These are phyloP conservation scores for Mechanitis mazaeus DNA, from an alignment of 2,888 invertebrate species.

Conservation along the genomic window DNA sequence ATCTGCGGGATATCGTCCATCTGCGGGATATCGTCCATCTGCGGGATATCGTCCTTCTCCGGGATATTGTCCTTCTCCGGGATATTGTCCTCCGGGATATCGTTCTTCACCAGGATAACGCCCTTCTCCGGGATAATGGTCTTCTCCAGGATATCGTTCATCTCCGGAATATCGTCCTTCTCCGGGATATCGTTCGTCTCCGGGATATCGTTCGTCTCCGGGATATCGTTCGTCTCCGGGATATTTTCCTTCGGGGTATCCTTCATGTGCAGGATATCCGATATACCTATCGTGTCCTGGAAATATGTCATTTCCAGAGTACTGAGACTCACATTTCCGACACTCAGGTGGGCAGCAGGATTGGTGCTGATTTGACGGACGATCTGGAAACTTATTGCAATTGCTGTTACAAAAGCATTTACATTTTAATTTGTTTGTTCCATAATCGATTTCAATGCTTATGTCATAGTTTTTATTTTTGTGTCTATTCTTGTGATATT, in stretches of 20 bases:
- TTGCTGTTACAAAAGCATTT: slow-evolving; percentile 26
- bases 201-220: neutral
- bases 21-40: neutral
- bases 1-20: neutral
- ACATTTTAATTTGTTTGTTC: slow-evolving; percentile 15
- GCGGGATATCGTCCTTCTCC: neutral
- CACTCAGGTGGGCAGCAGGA: neutral
- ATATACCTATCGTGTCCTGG: neutral
- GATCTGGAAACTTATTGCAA: neutral
- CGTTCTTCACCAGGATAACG: neutral
- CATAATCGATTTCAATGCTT: slow-evolving; percentile 15
- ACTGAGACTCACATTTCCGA: neutral
- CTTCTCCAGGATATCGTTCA: neutral
- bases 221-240: neutral
- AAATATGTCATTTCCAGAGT: neutral
- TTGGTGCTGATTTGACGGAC: neutral
- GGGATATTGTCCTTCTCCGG: neutral
- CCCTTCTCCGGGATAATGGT: neutral
- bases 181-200: neutral
- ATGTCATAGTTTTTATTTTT: slow-evolving; percentile 7
- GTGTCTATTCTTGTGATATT: neutral
- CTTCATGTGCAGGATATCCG: neutral
- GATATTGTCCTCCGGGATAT: neutral
- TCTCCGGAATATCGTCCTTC: slow-evolving; percentile 2
- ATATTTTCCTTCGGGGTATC: neutral